A percentile compares a stretch with the other conserved stretches of the same genome.
Evolutionary conservation across 2,888 invertebrate genomes (phyloP).

Genomic region (Aleiodes alternator): DNA sequence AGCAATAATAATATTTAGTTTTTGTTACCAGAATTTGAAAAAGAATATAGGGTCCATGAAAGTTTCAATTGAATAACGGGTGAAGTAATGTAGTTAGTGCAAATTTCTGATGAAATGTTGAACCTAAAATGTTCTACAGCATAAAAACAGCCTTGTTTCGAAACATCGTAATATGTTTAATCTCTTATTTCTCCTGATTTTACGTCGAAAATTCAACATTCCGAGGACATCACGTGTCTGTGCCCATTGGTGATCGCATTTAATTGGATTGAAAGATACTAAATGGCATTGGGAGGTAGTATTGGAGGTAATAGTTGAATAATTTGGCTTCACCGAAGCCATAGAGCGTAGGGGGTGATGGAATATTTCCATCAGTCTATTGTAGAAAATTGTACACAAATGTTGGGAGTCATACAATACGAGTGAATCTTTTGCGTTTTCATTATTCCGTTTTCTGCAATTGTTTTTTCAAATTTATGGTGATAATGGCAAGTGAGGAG

Average conservation of each 20-base stretch:
- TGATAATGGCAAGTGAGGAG: constrained; percentile 61
- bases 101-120: too few species aligned
- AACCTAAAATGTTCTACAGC: too few species aligned
- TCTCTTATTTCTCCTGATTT: constrained; percentile 6
- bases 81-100: too few species aligned
- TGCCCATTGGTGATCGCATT: constrained; percentile 29
- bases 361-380: constrained; percentile 35
- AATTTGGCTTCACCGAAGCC: constrained; percentile 69
- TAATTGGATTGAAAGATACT: constrained; percentile 29
- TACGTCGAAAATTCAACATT: background rate
- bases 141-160: too few species aligned
- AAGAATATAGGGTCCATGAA: too few species aligned
- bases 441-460: background rate
- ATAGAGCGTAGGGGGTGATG: constrained; percentile 42
- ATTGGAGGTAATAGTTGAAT: constrained; percentile 35
- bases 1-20: too few species aligned
- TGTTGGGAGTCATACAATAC: background rate
- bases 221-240: constrained; percentile 48
- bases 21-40: too few species aligned
- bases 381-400: constrained; percentile 21
- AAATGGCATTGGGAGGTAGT: constrained; percentile 69
- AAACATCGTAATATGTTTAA: too few species aligned
- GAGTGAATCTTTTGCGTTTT: constrained; percentile 9
- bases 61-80: too few species aligned
- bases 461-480: background rate